Base-by-base conservation (phyloP, 2,797 vertebrate genomes). In the Enteromius radiatus region DNA sequence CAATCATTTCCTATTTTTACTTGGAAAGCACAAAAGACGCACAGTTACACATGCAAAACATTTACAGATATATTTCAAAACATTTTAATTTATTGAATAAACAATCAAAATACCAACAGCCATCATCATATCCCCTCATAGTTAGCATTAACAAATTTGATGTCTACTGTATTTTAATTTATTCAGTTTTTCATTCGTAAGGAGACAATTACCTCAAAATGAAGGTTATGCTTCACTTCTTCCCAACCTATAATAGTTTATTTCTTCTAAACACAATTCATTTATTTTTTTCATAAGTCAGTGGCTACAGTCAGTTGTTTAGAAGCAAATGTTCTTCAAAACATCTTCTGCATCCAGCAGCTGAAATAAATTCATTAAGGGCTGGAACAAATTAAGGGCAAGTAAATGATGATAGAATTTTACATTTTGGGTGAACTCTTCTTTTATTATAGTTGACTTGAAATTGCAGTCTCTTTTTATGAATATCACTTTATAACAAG, bases 1-100 rank as follows among this genome's bases (percentile, higher is more conserved):
- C 2, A 33, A 52, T 33, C 2, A 33, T 73, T 49, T 21, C 2
- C 26, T 17, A 33, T 71, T 33, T 77, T n/a, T 63, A 45, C 17
- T 47, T 33, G 5, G 9, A 77, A 2, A 4, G 43, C 10, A 64
- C 26, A 31, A 26, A 45, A 21, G 28, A 23, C 1, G n/a, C 9
- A 11, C 54, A 76, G 28, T 76, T 49, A 64, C 61, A 26, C 4
- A 36, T 12, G 12, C n/a, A 15, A 77, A 67, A 67, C 7, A 4
- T 2, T 33, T 11, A 2, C 67, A 59, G 38, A 31, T 43, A 11
- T 2, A 28, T 38, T 61, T 70, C 11, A 12, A 68, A 68, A 59
- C 19, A 45, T 45, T 38, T 68, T 54, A 71, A 15, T 71, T 80
- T 33, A 61, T 14, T 15, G 45, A 47, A 63, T 28, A 79, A 15